phyloP scores from a whole-genome alignment of 2,113 vertebrate species.

The Pseudopipra pipra region DNA sequence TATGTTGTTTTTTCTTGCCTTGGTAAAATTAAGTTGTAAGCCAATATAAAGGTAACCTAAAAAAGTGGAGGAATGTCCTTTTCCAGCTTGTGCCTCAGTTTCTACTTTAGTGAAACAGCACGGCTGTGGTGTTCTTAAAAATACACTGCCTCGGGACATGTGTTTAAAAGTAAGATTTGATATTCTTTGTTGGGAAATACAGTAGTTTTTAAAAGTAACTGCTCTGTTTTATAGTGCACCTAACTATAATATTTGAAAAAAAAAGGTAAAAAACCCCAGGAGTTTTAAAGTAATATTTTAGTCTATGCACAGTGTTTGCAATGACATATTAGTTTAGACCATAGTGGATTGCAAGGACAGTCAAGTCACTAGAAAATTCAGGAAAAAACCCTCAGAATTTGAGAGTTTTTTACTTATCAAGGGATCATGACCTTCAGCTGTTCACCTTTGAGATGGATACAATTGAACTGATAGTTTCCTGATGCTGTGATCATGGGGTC shows the following conservation, averaged over 20 bases:
- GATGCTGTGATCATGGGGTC: not conserved
- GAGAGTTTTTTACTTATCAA: not conserved
- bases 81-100: not conserved
- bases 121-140: not conserved
- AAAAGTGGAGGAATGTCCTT: not conserved
- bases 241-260: not conserved
- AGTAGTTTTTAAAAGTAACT: not conserved
- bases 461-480: not conserved
- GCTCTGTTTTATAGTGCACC: not conserved
- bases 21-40: not conserved
- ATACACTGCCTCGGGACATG: not conserved
- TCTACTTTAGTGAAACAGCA: not conserved
- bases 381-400: not conserved
- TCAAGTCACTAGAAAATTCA: not conserved
- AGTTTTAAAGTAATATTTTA: not conserved
- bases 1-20: not conserved
- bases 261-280: accelerated
- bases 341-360: not conserved
- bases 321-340: not conserved
- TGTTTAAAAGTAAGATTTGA: not conserved
- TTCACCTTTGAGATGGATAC: not conserved
- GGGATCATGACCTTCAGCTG: not conserved
- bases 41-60: not conserved
- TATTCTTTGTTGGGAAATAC: not conserved
- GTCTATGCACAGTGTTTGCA: not conserved